Percentiles rank a stretch among this genome's conserved stretches.
These are phyloP conservation scores for Campoletis raptor DNA, from an alignment of 2,888 invertebrate species.

Conservation along the genomic window DNA sequence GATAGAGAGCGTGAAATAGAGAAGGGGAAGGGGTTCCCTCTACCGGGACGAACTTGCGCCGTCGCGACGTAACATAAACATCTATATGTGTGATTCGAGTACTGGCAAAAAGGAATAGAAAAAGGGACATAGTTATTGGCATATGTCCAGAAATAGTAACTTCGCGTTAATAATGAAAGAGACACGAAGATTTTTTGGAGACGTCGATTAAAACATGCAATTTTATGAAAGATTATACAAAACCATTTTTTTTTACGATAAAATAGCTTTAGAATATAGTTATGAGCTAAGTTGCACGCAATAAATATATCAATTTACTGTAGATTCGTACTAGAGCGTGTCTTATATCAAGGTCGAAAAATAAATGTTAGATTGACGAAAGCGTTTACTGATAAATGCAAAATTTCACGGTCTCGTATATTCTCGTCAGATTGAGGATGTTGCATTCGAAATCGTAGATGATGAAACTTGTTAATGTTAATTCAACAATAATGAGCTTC, in stretches of 20 bases:
- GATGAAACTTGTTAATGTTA: too few species aligned
- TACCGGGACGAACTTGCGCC: slow-evolving; percentile 51
- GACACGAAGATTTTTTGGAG: background rate
- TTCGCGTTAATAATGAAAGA: slow-evolving; percentile 4
- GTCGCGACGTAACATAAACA: slow-evolving; percentile 39
- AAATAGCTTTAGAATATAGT: too few species aligned
- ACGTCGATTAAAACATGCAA: background rate
- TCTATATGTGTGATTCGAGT: slow-evolving; percentile 10
- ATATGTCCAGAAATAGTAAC: slow-evolving; percentile 13
- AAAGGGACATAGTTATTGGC: slow-evolving; percentile 12
- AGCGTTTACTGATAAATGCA: too few species aligned
- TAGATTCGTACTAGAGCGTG: too few species aligned
- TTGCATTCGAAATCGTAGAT: too few species aligned
- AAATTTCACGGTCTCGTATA: too few species aligned
- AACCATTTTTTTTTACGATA: background rate
- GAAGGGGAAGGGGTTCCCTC: slow-evolving; percentile 1
- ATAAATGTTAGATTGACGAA: too few species aligned
- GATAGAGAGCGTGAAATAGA: background rate
- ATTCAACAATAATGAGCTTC: too few species aligned
- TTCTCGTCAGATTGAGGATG: too few species aligned
- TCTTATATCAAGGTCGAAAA: too few species aligned
- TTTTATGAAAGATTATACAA: background rate
- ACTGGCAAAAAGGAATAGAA: background rate
- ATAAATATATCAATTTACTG: too few species aligned
- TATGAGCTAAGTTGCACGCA: too few species aligned